phyloP scores from a whole-genome alignment of 2,113 vertebrate genomes.

The Carassius gibelio region DNA sequence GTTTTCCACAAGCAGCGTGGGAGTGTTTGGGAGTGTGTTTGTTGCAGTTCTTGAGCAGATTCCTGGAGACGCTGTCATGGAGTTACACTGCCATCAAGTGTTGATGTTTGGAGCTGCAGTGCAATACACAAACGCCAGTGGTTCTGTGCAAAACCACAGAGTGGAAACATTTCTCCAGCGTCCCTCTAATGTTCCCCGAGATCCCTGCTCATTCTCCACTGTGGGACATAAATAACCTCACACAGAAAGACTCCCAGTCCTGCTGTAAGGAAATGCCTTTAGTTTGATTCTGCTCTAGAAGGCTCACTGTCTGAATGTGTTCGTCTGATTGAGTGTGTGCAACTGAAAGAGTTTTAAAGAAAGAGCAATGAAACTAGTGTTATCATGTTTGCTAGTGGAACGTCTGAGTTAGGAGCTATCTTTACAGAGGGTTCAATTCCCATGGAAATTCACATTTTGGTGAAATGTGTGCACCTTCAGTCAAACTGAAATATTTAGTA shows the following conservation, averaged over 20 bases:
- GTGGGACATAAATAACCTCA: conserved; percentile 36
- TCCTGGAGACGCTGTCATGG: background rate
- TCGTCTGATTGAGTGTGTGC: background rate
- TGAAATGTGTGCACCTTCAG: too few relatives aligned
- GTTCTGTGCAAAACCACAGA: conserved; percentile 13
- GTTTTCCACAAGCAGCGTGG: background rate
- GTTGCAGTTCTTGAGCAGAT: background rate
- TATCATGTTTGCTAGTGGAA: background rate
- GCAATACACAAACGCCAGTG: background rate
- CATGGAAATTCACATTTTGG: too few relatives aligned
- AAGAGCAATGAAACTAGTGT: background rate
- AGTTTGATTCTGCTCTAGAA: conserved; percentile 27
- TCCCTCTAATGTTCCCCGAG: background rate
- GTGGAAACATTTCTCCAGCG: conserved; percentile 27
- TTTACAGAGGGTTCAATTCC: too few relatives aligned
- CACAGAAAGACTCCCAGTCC: conserved; percentile 14
- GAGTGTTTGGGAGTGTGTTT: background rate
- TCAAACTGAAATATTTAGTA: too few relatives aligned
- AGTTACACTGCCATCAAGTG: conserved; percentile 50
- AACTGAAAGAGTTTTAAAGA: background rate
- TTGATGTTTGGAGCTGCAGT: conserved; percentile 8
- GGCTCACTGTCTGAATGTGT: background rate
- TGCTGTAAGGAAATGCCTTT: conserved; percentile 42
- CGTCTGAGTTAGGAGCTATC: background rate
- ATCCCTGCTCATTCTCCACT: background rate